phyloP scores from a whole-genome alignment of 2,797 vertebrate species.

The Salmo trutta region DNA sequence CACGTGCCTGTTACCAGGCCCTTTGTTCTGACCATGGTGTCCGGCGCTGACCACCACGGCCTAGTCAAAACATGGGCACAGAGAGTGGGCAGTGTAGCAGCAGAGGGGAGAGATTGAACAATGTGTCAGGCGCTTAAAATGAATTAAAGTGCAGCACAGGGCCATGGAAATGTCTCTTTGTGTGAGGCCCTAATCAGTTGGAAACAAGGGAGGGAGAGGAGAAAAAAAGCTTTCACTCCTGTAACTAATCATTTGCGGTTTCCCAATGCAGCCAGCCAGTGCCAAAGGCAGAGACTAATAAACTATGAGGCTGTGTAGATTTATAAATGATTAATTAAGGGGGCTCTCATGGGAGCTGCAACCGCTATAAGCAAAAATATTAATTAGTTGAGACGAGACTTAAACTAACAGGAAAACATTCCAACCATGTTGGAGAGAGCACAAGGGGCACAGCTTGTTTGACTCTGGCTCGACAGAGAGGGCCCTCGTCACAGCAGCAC shows the following conservation, averaged over 20 bases:
- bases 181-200: conserved; percentile 80
- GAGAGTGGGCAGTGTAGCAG: conserved; percentile 70
- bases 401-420: conserved; percentile 84
- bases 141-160: conserved; percentile 72
- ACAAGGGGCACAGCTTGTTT: conserved; percentile 60
- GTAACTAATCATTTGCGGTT: conserved; percentile 86
- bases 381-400: conserved; percentile 85
- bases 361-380: conserved; percentile 86
- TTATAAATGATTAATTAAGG: conserved; percentile 89
- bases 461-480: conserved; percentile 65
- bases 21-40: conserved; percentile 59
- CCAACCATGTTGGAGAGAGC: conserved; percentile 68
- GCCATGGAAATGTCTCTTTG: conserved; percentile 74
- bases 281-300: conserved; percentile 84
- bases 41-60: conserved; percentile 54
- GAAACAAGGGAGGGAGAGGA: conserved; percentile 66
- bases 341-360: conserved; percentile 74
- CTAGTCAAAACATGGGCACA: conserved; percentile 59
- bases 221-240: conserved; percentile 74
- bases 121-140: conserved; percentile 74
- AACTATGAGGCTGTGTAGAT: conserved; percentile 85
- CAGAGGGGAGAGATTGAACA: conserved; percentile 63
- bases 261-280: conserved; percentile 81
- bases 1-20: conserved; percentile 59
- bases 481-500: conserved; percentile 46